phyloP scores from a whole-genome alignment of 92 coral and sea anemone genomes.

The Palythoa caribaeorum region DNA sequence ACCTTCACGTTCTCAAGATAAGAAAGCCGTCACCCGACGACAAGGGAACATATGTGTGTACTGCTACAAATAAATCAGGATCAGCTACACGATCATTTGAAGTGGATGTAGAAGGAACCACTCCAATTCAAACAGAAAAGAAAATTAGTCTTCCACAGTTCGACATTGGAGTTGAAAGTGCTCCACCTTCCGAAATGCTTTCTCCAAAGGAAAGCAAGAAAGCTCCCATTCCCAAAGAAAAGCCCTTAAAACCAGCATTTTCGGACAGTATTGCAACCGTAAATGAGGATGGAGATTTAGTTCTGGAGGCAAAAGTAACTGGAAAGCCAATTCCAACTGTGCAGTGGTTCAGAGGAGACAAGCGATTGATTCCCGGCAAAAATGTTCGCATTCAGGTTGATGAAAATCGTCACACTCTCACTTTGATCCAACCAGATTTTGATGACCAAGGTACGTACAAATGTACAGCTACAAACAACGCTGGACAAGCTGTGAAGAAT shows the following conservation, averaged over 20 bases:
- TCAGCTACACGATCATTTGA: conserved; percentile 73
- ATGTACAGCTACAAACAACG: conserved; percentile 44
- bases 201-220: background rate
- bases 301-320: conserved; percentile 49
- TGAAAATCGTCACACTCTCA: conserved; percentile 53
- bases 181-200: background rate
- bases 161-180: conserved; percentile 46
- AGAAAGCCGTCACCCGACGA: conserved; percentile 65
- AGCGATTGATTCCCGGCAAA: conserved; percentile 45
- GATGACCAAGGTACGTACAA: conserved; percentile 69
- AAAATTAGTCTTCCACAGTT: conserved; percentile 45
- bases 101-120: conserved; percentile 74
- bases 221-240: conserved; percentile 26
- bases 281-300: conserved; percentile 53
- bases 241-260: conserved; percentile 35
- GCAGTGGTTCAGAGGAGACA: conserved; percentile 56
- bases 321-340: conserved; percentile 62
- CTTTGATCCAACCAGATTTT: conserved; percentile 52
- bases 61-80: conserved; percentile 73
- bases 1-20: conserved; percentile 67
- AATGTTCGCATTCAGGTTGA: conserved; percentile 54
- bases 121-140: conserved; percentile 36
- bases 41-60: conserved; percentile 80
- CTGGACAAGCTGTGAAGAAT: conserved; percentile 64
- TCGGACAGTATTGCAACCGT: conserved; percentile 45